phyloP scores from a whole-genome alignment of 37 sponge, comb jelly and placozoan genomes.

The Corticium candelabrum region DNA sequence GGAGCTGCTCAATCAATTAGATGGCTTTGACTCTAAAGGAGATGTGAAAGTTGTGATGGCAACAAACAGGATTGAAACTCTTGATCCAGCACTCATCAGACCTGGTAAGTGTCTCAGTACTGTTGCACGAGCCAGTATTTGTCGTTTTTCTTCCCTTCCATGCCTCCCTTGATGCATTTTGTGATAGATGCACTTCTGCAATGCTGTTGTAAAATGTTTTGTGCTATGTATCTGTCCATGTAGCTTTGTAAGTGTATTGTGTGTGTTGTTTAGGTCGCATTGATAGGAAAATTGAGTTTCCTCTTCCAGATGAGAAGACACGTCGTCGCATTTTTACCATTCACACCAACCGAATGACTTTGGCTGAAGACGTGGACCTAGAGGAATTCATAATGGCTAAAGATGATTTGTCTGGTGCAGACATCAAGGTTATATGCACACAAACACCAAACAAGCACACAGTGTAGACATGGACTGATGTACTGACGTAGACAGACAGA shows the following conservation, averaged over 20 bases:
- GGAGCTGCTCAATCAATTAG: constrained; percentile 94
- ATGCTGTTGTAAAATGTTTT: too few relatives aligned
- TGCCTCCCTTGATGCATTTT: too few relatives aligned
- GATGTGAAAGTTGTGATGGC: constrained; percentile 99
- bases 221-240: not conserved
- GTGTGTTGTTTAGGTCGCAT: constrained; percentile 68
- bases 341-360: constrained; percentile 92
- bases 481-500: too few relatives aligned
- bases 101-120: too few relatives aligned
- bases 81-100: constrained; percentile 98
- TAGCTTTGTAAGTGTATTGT: not conserved
- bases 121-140: too few relatives aligned
- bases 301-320: constrained; percentile 97
- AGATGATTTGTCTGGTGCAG: constrained; percentile 98
- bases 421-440: constrained; percentile 79
- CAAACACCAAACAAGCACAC: too few relatives aligned
- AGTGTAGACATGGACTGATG: too few relatives aligned
- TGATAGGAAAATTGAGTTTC: constrained; percentile 98
- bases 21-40: constrained; percentile 95
- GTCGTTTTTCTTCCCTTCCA: too few relatives aligned
- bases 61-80: constrained; percentile 96
- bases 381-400: constrained; percentile 94
- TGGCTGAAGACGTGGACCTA: constrained; percentile 81
- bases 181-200: too few relatives aligned
- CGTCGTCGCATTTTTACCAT: constrained; percentile 86